Base-by-base conservation (phyloP, 2,888 invertebrate genomes). In the Ametastegia equiseti region DNA sequence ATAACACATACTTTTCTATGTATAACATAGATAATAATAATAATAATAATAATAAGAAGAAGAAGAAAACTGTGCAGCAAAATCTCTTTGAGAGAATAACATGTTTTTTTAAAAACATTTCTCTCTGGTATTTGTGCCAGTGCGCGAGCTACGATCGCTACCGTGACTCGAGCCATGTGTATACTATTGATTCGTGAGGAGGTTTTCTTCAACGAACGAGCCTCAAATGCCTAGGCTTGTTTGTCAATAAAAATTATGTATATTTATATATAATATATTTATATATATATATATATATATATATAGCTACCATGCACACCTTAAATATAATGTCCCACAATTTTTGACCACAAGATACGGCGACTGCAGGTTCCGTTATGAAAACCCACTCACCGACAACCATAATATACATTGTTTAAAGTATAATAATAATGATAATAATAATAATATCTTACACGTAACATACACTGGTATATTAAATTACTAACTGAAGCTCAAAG, bases 401-500 rank as follows among this genome's bases (percentile, higher is more conserved):
- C 75, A 27, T 54, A 75, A 75, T 75, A 75, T 75, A 75, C 75
- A 45, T 75, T 33, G 23, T 75, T 33, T 54, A 75, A 75, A 75
- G 54, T 75, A 75, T 71, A 47, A 89, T 91, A 91, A 47, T 47
- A 42, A 42, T 42, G 9, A 42, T 42, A 42, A 42, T 42, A 42
- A 42, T 42, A 42, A 42, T 42, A 67, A 67, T 75, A 75, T 90
- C 89, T 91, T 91, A 91, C 91, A 91, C 91, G 91, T 91, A 91
- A 91, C 91, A 91, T 91, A 91, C 89, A 91, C 90, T 91, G 90
- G 89, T 90, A 67, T 84, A 91, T 91, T 87, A 91, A 91, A 88
- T 89, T 91, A 91, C 91, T 91, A 91, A 89, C 90, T 89, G 88
- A 91, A 91, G 91, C 91, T 91, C 91, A 91, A 91, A 91, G 91